Evolutionary conservation across 2,888 invertebrate species (phyloP).

Genomic region (Noctua fimbriata): DNA sequence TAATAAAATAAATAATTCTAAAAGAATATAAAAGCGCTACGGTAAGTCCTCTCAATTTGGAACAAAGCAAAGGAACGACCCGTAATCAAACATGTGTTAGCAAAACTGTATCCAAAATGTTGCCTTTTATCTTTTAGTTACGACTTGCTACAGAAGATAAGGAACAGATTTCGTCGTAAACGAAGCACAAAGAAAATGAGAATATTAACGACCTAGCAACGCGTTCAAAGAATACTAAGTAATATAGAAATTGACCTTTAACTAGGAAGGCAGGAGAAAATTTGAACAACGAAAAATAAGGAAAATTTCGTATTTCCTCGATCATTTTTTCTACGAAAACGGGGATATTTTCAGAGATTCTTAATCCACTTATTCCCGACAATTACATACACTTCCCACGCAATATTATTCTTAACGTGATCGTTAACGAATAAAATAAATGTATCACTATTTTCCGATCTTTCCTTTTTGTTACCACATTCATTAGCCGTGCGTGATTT

Average conservation of each 20-base stretch:
- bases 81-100: slow-evolving; percentile 3
- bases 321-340: not conserved
- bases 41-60: not conserved
- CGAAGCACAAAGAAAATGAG: slow-evolving; percentile 44
- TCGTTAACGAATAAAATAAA: slow-evolving; percentile 48
- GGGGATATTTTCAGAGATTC: slow-evolving; percentile 3
- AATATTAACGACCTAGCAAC: slow-evolving; percentile 45
- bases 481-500: slow-evolving; percentile 53
- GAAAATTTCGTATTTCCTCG: slow-evolving; percentile 2
- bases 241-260: slow-evolving; percentile 24
- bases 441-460: slow-evolving; percentile 31
- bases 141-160: slow-evolving; percentile 44
- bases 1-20: slow-evolving; percentile 7
- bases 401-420: slow-evolving; percentile 7
- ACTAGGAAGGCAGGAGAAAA: not conserved
- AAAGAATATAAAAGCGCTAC: not conserved
- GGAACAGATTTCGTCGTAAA: slow-evolving; percentile 50
- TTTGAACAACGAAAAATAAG: slow-evolving; percentile 9
- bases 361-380: slow-evolving; percentile 16
- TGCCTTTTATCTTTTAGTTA: slow-evolving; percentile 49
- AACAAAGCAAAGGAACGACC: not conserved
- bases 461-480: slow-evolving; percentile 30
- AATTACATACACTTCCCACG: slow-evolving; percentile 30
- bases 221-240: slow-evolving; percentile 43
- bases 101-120: slow-evolving; percentile 26